These are phyloP conservation scores for Gallinago jamesoni DNA, from an alignment of 2,113 vertebrate genomes.

Conservation along the genomic window DNA sequence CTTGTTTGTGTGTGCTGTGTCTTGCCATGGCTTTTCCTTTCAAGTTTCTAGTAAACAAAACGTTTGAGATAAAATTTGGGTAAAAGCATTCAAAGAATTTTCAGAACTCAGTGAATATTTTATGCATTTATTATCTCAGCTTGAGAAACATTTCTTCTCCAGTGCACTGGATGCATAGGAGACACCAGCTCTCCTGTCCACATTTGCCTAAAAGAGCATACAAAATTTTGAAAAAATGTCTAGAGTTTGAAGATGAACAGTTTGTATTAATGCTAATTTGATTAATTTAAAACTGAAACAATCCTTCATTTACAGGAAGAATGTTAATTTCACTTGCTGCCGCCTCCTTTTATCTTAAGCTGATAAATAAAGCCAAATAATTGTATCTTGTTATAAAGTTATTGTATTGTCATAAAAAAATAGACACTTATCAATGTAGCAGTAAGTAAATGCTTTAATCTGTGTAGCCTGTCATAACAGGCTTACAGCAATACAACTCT, in stretches of 20 bases:
- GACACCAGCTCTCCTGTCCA: not conserved
- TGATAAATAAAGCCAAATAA: not conserved
- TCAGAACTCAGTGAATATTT: not conserved
- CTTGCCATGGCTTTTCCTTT: constrained; percentile 11
- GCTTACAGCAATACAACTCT: not conserved
- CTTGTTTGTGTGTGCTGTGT: not conserved
- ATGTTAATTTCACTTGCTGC: not conserved
- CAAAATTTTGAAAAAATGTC: not conserved
- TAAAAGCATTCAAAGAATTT: constrained; percentile 33
- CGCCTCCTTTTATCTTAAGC: not conserved
- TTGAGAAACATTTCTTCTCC: not conserved
- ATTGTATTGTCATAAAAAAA: not conserved
- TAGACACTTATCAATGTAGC: not conserved
- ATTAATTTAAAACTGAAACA: not conserved
- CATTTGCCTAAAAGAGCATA: not conserved
- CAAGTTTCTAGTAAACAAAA: not conserved
- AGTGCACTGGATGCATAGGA: not conserved
- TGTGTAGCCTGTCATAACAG: not conserved
- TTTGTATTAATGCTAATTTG: not conserved
- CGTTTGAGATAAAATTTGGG: constrained; percentile 5
- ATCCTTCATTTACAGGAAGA: not conserved
- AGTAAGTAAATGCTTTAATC: not conserved
- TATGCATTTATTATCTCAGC: not conserved
- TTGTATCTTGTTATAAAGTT: not conserved
- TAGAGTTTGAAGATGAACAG: not conserved